Evolutionary conservation across 2,797 vertebrate genomes (phyloP).

Genomic region (Sebastes trivittatus): DNA sequence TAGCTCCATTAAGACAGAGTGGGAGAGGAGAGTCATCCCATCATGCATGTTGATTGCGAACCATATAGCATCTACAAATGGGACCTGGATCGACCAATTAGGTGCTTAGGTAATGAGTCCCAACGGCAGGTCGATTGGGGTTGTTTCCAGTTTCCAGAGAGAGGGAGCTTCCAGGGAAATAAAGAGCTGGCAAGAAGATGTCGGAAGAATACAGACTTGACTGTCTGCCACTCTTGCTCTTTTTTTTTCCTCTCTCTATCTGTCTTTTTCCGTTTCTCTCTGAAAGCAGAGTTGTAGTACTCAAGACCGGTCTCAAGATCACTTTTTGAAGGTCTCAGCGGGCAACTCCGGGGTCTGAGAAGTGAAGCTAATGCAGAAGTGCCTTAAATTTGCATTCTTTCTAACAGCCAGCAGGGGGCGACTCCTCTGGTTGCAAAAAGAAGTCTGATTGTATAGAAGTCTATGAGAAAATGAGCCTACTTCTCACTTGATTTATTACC

Average conservation of each 20-base stretch:
- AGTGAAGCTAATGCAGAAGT: too few relatives aligned
- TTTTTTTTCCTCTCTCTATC: background rate
- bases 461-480: too few relatives aligned
- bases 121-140: slow-evolving; percentile 14
- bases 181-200: slow-evolving; percentile 18
- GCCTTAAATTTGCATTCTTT: too few relatives aligned
- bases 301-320: too few relatives aligned
- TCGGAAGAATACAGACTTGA: slow-evolving; percentile 19
- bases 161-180: slow-evolving; percentile 24
- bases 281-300: background rate
- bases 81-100: slow-evolving; percentile 53
- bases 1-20: slow-evolving; percentile 22
- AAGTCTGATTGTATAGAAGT: too few relatives aligned
- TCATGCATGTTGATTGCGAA: slow-evolving; percentile 27
- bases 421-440: too few relatives aligned
- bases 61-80: slow-evolving; percentile 30
- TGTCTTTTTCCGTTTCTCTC: background rate
- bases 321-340: too few relatives aligned
- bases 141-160: slow-evolving; percentile 21
- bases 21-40: slow-evolving; percentile 36
- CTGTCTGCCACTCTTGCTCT: background rate
- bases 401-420: too few relatives aligned
- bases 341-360: too few relatives aligned
- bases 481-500: too few relatives aligned
- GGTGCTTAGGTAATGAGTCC: slow-evolving; percentile 59